These are phyloP conservation scores for Atethmia centrago DNA, from an alignment of 2,888 invertebrate species.

Conservation along the genomic window DNA sequence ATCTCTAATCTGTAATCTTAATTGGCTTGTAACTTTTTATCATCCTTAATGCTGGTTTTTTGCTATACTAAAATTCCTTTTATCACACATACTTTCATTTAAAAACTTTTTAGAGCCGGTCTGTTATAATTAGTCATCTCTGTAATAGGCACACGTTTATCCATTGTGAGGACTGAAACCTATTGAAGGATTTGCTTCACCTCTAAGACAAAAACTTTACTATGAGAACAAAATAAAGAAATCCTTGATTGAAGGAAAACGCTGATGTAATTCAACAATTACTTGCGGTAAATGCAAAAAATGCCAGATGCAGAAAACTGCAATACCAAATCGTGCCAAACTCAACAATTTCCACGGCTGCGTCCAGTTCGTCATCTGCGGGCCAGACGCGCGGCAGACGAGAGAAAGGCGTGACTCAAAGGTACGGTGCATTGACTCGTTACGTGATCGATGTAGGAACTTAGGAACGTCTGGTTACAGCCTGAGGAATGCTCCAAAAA, in stretches of 20 bases:
- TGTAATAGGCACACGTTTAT: neutral
- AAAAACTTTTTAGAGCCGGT: neutral
- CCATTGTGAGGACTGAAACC: neutral
- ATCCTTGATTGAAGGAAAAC: neutral
- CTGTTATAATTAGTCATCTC: neutral
- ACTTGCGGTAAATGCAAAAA: neutral
- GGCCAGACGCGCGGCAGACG: constrained; percentile 59
- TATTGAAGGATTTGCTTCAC: neutral
- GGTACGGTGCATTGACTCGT: constrained; percentile 73
- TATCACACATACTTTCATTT: constrained; percentile 12
- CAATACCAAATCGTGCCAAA: constrained; percentile 14
- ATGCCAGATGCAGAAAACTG: neutral
- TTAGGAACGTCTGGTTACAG: constrained; percentile 41
- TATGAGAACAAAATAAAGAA: neutral
- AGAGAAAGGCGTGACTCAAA: constrained; percentile 84
- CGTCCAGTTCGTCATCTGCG: constrained; percentile 30
- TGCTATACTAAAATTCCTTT: neutral
- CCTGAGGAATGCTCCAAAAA: constrained; percentile 19
- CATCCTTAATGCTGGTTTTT: constrained; percentile 15
- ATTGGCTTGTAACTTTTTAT: constrained; percentile 40
- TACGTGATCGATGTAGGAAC: constrained; percentile 66
- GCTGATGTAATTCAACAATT: neutral
- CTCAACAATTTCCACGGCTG: constrained; percentile 30
- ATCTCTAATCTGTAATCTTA: constrained; percentile 43
- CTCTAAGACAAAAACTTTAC: neutral